Percentiles rank a stretch among this genome's conserved stretches.
These are phyloP conservation scores for Dysidea cf. avara DNA, from an alignment of 37 sponge, comb jelly and placozoan genomes.

Conservation along the genomic window DNA sequence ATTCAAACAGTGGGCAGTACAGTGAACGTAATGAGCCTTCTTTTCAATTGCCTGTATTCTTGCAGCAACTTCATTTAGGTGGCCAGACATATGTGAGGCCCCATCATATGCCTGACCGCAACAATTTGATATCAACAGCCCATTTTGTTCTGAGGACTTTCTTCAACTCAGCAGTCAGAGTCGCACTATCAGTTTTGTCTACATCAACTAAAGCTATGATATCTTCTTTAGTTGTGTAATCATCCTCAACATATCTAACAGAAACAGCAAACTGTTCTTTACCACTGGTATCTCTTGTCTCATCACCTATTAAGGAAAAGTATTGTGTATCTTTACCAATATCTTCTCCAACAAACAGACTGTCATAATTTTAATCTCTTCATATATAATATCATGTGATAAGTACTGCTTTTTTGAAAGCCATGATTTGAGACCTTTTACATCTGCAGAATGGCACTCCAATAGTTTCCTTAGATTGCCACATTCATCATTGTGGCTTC, in stretches of 20 bases:
- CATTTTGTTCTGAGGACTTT: conserved; percentile 50
- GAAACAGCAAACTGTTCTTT: no score
- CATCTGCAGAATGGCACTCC: conserved; percentile 27
- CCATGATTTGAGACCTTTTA: conserved; percentile 28
- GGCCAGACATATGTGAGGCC: no score
- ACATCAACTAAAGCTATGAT: conserved; percentile 46
- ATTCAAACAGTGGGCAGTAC: no score
- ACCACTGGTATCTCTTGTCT: conserved; percentile 47
- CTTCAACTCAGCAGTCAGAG: conserved; percentile 27
- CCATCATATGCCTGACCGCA: no score
- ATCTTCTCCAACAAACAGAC: conserved; percentile 8
- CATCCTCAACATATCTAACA: conserved; percentile 54
- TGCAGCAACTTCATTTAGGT: no score
- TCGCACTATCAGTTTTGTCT: conserved; percentile 51
- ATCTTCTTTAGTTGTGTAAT: conserved; percentile 45
- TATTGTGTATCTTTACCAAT: conserved; percentile 18
- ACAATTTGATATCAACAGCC: conserved; percentile 20
- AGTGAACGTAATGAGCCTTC: no score
- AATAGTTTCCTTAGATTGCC: conserved; percentile 47
- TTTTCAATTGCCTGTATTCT: no score
- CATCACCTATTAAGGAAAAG: conserved; percentile 64
- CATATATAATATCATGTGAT: conserved; percentile 55
- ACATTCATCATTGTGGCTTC: no score
- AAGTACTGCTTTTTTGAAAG: conserved; percentile 27
- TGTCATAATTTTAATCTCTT: no score